These are phyloP conservation scores for Platysteira castanea DNA, from an alignment of 2,113 vertebrate species.

Conservation along the genomic window DNA sequence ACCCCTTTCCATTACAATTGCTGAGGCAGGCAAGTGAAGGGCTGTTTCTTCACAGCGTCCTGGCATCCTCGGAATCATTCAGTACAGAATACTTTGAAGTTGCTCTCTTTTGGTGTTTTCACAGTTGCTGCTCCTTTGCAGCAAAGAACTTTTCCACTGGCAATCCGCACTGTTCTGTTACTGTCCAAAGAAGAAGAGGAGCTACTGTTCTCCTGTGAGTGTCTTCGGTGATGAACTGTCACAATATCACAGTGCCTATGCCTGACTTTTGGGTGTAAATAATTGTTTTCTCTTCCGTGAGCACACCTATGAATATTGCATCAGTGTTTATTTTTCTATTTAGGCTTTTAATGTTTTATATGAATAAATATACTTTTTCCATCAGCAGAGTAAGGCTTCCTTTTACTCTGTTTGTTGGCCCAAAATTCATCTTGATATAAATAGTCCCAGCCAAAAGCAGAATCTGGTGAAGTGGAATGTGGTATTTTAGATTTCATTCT, in stretches of 20 bases:
- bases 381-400: not conserved
- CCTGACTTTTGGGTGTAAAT: not conserved
- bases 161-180: not conserved
- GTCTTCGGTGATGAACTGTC: not conserved
- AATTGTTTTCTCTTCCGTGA: not conserved
- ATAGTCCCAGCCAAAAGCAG: not conserved
- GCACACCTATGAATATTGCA: not conserved
- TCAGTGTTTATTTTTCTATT: not conserved
- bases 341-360: not conserved
- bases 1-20: not conserved
- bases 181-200: not conserved
- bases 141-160: not conserved
- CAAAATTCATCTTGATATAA: not conserved
- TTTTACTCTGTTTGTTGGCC: not conserved
- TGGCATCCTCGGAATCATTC: not conserved
- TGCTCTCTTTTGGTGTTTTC: not conserved
- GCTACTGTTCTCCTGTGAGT: not conserved
- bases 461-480: not conserved
- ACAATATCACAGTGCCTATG: accelerated
- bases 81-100: not conserved
- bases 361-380: not conserved
- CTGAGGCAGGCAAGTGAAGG: not conserved
- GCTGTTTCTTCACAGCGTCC: not conserved
- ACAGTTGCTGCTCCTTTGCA: not conserved
- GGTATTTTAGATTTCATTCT: not conserved